Evolutionary conservation across 2,113 vertebrate genomes (phyloP).

Genomic region (Cichladusa arquata): DNA sequence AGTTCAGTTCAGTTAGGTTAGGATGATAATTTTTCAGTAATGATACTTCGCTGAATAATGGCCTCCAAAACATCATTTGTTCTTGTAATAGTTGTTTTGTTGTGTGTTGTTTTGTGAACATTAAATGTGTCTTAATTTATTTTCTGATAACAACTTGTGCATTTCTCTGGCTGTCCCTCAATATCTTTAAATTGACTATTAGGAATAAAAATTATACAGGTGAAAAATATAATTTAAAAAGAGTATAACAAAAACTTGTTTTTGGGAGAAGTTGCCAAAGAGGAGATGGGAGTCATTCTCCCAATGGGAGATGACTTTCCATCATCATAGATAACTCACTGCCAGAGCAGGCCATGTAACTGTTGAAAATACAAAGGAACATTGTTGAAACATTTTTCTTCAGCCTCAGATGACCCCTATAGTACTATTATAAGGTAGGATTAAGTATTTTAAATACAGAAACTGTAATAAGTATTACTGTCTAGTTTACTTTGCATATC

Average conservation of each 20-base stretch:
- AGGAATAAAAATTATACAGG: neutral
- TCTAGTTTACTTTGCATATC: neutral
- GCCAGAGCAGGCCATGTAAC: neutral
- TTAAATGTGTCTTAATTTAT: neutral
- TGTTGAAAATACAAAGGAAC: neutral
- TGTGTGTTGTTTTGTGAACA: neutral
- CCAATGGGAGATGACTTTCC: neutral
- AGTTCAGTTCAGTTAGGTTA: neutral
- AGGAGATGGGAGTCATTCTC: neutral
- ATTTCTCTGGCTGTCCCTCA: neutral
- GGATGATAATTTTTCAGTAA: neutral
- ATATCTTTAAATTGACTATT: neutral
- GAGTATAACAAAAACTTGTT: neutral
- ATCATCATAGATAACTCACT: neutral
- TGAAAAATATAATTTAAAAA: neutral
- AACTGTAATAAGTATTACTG: neutral
- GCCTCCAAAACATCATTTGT: neutral
- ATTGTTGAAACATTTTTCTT: conserved; percentile 1
- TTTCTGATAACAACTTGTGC: neutral
- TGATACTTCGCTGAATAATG: neutral
- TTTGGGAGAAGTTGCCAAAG: neutral
- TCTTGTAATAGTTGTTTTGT: neutral
- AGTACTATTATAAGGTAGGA: neutral
- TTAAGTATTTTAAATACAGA: neutral
- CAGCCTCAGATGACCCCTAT: neutral